A percentile compares a stretch with the other conserved stretches of the same genome.
Conservation (phyloP, 2,113 vertebrate species). For the Panthera tigris region DNA sequence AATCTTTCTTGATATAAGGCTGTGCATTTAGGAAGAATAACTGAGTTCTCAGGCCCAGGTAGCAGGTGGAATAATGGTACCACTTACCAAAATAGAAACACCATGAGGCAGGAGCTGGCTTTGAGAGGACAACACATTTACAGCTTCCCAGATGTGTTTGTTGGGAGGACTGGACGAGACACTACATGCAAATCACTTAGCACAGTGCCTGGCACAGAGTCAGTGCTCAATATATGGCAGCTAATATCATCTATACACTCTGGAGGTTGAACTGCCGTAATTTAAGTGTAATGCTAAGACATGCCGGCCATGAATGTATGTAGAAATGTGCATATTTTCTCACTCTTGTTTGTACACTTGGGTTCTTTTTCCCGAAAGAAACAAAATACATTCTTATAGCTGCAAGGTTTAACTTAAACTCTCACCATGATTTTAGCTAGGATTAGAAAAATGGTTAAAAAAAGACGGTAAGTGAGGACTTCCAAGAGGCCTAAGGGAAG, state of each 20-base stretch:
- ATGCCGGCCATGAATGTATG: background rate
- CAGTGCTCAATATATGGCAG: accelerated
- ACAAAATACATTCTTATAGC: conserved; percentile 66
- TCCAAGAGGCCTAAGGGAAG: conserved; percentile 40
- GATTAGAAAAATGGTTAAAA: conserved; percentile 78
- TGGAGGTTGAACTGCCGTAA: background rate
- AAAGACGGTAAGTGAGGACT: conserved; percentile 1
- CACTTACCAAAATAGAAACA: background rate
- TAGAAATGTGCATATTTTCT: conserved; percentile 39
- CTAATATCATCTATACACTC: background rate
- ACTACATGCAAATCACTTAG: background rate
- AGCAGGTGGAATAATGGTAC: background rate
- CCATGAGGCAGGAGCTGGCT: background rate
- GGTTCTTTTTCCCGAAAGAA: conserved; percentile 57
- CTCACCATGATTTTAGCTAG: conserved; percentile 74
- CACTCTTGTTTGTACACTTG: conserved; percentile 57
- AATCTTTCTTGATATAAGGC: background rate
- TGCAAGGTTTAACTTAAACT: conserved; percentile 71
- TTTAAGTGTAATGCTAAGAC: background rate
- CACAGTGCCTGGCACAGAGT: background rate
- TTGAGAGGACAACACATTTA: background rate
- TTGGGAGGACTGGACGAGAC: background rate
- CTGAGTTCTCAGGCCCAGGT: background rate
- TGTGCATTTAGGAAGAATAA: background rate
- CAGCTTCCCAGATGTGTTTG: background rate